Conservation (phyloP, 2,797 vertebrate species). For the Hydrocynus forskahlii region DNA sequence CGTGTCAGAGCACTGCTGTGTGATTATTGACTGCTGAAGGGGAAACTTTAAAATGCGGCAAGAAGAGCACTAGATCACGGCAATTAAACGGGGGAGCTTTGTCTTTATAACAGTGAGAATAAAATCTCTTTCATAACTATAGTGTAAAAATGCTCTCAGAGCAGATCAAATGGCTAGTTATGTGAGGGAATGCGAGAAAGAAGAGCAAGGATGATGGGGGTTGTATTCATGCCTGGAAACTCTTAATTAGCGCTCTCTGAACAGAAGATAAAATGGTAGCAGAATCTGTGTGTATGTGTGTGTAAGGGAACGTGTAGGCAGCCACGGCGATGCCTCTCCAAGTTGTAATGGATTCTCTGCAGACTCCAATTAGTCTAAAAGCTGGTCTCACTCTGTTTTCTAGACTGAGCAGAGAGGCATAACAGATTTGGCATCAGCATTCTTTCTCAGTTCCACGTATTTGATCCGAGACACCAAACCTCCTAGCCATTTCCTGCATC, state of each 20-base stretch:
- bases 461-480: constrained; percentile 54
- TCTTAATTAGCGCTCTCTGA: constrained; percentile 45
- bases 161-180: constrained; percentile 8
- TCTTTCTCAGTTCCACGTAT: constrained; percentile 61
- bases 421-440: constrained; percentile 72
- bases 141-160: constrained; percentile 6
- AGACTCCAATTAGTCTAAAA: constrained; percentile 71
- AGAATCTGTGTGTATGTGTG: constrained; percentile 1
- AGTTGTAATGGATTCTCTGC: constrained; percentile 62
- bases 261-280: constrained; percentile 33
- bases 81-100: not conserved
- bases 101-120: constrained; percentile 17
- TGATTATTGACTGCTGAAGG: constrained; percentile 19
- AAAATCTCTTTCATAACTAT: constrained; percentile 22
- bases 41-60: constrained; percentile 8
- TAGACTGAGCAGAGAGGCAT: constrained; percentile 57
- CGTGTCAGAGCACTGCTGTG: not conserved
- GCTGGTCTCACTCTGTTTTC: constrained; percentile 63
- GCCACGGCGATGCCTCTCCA: constrained; percentile 54
- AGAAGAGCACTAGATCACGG: not conserved
- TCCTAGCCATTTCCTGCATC: constrained; percentile 10
- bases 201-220: not conserved
- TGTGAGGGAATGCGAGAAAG: constrained; percentile 3
- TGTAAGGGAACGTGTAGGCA: not conserved
- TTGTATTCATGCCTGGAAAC: constrained; percentile 27